phyloP scores from a whole-genome alignment of 2,113 vertebrate species.

The Brienomyrus longianalis region DNA sequence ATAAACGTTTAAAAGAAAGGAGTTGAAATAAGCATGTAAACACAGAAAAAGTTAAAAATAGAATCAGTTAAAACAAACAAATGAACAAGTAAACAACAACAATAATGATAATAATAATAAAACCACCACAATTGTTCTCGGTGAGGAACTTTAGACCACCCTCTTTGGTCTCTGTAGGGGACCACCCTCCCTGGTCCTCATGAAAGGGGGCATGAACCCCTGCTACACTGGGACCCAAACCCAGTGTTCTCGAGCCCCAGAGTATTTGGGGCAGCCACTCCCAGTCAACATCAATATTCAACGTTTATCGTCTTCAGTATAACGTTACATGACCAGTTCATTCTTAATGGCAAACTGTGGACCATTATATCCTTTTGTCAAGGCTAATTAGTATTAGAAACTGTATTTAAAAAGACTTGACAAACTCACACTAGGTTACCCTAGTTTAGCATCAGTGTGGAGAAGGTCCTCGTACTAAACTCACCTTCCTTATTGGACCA shows the following conservation, averaged over 20 bases:
- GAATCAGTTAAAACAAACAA: not conserved
- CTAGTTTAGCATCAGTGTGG: not conserved
- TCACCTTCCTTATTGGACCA: not conserved
- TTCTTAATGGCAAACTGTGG: not conserved
- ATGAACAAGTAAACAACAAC: not conserved
- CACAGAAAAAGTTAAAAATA: not conserved
- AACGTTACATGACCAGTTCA: not conserved
- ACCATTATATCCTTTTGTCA: not conserved
- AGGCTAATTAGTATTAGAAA: not conserved
- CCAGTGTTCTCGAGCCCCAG: not conserved
- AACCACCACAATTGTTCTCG: not conserved
- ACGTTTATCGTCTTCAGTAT: not conserved
- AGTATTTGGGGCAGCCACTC: not conserved
- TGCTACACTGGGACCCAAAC: not conserved
- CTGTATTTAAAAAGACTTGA: not conserved
- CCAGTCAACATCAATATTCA: not conserved
- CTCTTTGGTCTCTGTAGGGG: not conserved
- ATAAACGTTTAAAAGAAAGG: not conserved
- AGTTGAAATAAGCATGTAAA: not conserved
- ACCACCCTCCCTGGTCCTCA: not conserved
- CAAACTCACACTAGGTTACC: not conserved
- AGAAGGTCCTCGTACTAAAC: not conserved
- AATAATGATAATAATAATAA: not conserved
- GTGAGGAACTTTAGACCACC: not conserved
- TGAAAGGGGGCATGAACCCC: not conserved